Evolutionary conservation across 2,888 invertebrate species (phyloP).

Genomic region (Caenorhabditis sp.): DNA sequence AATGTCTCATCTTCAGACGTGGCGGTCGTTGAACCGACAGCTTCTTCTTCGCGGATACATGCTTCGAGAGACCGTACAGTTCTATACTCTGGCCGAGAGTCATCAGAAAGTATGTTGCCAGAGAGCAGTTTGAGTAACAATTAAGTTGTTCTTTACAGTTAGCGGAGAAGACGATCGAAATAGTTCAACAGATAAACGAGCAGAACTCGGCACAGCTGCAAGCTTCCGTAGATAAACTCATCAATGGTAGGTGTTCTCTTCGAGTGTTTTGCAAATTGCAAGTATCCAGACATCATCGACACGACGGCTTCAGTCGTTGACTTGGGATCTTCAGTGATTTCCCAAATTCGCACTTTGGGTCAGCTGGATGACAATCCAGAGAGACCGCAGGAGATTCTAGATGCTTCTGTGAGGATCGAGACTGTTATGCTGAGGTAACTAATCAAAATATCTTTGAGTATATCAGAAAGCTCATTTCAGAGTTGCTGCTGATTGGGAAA

Average conservation of each 20-base stretch:
- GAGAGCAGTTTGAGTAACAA: too few species aligned
- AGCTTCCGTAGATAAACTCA: conserved; percentile 47
- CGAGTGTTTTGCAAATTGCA: not conserved
- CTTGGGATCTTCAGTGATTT: conserved; percentile 88
- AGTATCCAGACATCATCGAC: conserved; percentile 87
- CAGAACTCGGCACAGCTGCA: conserved; percentile 46
- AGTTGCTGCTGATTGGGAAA: conserved; percentile 78
- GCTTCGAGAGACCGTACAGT: conserved; percentile 89
- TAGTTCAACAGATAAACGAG: conserved; percentile 48
- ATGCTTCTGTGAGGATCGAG: conserved; percentile 85
- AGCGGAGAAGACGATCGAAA: conserved; percentile 50
- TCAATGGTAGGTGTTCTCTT: conserved; percentile 34
- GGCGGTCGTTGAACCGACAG: conserved; percentile 91
- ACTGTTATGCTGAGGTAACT: conserved; percentile 77
- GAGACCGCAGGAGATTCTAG: conserved; percentile 84
- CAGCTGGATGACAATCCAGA: conserved; percentile 88
- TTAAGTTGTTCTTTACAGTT: conserved; percentile 42
- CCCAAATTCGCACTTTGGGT: conserved; percentile 88
- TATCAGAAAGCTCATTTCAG: conserved; percentile 50
- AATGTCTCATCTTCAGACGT: conserved; percentile 84
- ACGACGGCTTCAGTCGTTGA: conserved; percentile 90
- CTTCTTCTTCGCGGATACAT: conserved; percentile 89
- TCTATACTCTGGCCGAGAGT: conserved; percentile 86
- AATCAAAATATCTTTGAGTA: not conserved
- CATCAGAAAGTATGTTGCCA: conserved; percentile 84